Conservation (phyloP, 2,888 invertebrate genomes). For the Heliconius hortense region DNA sequence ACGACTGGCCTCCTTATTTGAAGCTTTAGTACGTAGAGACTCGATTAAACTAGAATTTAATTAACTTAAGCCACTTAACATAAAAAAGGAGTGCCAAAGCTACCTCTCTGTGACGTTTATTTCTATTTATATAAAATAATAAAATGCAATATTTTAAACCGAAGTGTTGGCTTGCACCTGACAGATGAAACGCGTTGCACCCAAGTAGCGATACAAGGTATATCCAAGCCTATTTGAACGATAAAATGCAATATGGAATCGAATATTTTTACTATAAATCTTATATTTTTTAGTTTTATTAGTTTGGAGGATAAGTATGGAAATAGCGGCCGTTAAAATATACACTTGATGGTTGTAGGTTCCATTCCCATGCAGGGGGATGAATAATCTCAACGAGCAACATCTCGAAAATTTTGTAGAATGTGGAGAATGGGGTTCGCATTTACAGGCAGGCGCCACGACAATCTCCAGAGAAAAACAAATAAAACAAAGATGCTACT, state of each 20-base stretch:
- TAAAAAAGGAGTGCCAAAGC: neutral
- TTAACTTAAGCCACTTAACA: neutral
- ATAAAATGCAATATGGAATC: neutral
- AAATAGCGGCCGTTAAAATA: neutral
- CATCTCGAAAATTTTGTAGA: no score
- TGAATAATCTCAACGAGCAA: no score
- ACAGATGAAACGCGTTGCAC: conserved; percentile 14
- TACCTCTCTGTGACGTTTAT: neutral
- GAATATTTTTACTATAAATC: neutral
- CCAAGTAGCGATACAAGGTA: conserved; percentile 13
- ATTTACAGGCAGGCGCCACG: no score
- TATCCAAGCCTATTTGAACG: neutral
- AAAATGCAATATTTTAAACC: conserved; percentile 12
- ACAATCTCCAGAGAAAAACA: neutral
- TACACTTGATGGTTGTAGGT: neutral
- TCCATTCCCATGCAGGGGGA: neutral
- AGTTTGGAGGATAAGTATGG: neutral
- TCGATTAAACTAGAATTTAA: neutral
- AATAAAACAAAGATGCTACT: neutral
- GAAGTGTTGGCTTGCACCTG: conserved; percentile 13
- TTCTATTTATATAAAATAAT: conserved; percentile 6
- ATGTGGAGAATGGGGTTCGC: no score
- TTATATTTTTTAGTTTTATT: neutral
- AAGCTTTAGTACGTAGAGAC: neutral
- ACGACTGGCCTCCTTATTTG: neutral